phyloP scores from a whole-genome alignment of 1,140 invertebrate species.

The Leptinotarsa defecta region DNA sequence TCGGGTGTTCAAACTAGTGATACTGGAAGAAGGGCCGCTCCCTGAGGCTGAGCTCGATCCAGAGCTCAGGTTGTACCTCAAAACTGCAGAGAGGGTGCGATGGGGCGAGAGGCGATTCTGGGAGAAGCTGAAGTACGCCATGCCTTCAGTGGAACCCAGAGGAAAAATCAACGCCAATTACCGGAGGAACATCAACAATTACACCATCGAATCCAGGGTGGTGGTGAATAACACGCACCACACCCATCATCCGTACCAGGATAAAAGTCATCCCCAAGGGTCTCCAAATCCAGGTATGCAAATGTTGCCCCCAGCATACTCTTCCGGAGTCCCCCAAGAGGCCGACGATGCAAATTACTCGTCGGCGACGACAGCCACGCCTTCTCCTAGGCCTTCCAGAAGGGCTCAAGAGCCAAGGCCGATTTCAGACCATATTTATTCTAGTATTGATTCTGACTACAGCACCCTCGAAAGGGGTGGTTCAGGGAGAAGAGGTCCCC shows the following conservation, averaged over 20 bases:
- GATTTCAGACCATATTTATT: constrained; percentile 84
- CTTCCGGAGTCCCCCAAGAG: constrained; percentile 57
- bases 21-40: constrained; percentile 81
- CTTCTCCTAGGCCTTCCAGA: constrained; percentile 65
- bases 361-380: constrained; percentile 66
- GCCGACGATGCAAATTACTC: constrained; percentile 66
- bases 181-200: constrained; percentile 77
- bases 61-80: constrained; percentile 85
- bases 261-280: constrained; percentile 54
- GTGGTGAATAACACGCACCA: constrained; percentile 63
- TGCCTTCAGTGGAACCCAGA: constrained; percentile 72
- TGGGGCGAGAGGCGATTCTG: constrained; percentile 91
- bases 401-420: constrained; percentile 68
- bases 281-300: constrained; percentile 58
- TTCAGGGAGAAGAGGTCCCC: constrained; percentile 54
- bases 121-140: constrained; percentile 86
- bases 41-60: constrained; percentile 82
- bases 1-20: constrained; percentile 80
- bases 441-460: constrained; percentile 85
- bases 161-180: constrained; percentile 69
- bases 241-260: constrained; percentile 58
- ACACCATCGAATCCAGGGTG: constrained; percentile 69
- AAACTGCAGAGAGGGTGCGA: constrained; percentile 78
- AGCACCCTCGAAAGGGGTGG: constrained; percentile 63
- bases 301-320: constrained; percentile 61